Conservation (phyloP, 2,113 vertebrate genomes). For the Sylvietta virens region DNA sequence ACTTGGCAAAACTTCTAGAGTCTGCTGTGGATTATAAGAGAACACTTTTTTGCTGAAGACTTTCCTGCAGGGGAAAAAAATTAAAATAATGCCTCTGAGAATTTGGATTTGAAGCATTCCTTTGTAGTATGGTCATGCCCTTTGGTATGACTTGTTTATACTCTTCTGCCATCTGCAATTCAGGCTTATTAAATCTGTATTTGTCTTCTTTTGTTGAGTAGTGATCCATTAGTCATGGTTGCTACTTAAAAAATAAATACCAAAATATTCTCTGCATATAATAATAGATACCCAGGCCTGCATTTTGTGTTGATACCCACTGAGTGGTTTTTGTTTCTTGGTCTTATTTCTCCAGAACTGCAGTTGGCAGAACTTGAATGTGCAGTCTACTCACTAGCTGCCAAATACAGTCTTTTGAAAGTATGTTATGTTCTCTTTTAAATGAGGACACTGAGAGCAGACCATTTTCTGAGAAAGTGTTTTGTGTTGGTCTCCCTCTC, state of each 20-base stretch:
- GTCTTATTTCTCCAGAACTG: neutral
- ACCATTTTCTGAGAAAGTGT: neutral
- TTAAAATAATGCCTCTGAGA: neutral
- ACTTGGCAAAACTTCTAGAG: neutral
- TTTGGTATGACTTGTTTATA: neutral
- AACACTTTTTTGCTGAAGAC: neutral
- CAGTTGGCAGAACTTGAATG: neutral
- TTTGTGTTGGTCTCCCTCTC: neutral
- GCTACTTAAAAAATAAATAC: neutral
- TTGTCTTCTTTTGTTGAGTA: neutral
- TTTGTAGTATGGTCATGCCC: neutral
- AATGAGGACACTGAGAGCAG: neutral
- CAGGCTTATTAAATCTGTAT: neutral
- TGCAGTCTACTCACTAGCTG: neutral
- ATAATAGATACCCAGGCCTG: neutral
- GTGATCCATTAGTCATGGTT: neutral
- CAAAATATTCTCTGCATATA: neutral
- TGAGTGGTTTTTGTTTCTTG: neutral
- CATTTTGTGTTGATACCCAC: neutral
- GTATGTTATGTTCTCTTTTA: neutral
- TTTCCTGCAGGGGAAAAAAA: neutral
- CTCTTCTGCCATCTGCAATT: neutral
- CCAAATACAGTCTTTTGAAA: neutral
- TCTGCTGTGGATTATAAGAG: neutral
- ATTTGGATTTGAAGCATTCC: neutral